Conservation (phyloP, 92 coral and sea anemone genomes). For the Porites divaricata region DNA sequence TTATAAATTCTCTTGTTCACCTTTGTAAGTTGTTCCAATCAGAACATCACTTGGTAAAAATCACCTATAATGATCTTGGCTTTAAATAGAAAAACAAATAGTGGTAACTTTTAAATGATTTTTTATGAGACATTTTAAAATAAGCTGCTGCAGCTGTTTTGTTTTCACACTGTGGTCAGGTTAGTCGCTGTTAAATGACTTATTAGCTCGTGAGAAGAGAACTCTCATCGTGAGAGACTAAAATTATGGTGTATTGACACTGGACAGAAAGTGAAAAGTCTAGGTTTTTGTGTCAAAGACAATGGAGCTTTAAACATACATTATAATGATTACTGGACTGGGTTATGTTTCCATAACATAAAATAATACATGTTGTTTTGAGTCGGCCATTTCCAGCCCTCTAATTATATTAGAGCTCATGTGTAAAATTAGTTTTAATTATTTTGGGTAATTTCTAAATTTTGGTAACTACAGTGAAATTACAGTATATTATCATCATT, state of each 20-base stretch:
- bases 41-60: no score
- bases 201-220: background rate
- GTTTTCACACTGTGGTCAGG: conserved; percentile 18
- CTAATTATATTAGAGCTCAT: background rate
- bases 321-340: background rate
- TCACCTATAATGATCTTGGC: no score
- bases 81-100: no score
- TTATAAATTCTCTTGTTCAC: no score
- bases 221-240: conserved; percentile 3
- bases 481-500: no score
- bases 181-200: background rate
- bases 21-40: no score
- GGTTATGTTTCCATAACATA: background rate
- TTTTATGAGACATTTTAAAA: background rate
- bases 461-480: no score
- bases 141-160: background rate
- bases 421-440: no score
- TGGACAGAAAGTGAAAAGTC: background rate
- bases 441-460: no score
- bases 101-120: no score
- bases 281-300: conserved; percentile 6
- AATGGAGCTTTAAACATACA: background rate
- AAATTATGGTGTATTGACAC: background rate
- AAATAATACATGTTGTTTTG: background rate
- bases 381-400: background rate